Percentiles rank a stretch among this genome's conserved stretches.
Evolutionary conservation across 1,140 invertebrate genomes (phyloP).

Genomic region (Nixonia krombeini): DNA sequence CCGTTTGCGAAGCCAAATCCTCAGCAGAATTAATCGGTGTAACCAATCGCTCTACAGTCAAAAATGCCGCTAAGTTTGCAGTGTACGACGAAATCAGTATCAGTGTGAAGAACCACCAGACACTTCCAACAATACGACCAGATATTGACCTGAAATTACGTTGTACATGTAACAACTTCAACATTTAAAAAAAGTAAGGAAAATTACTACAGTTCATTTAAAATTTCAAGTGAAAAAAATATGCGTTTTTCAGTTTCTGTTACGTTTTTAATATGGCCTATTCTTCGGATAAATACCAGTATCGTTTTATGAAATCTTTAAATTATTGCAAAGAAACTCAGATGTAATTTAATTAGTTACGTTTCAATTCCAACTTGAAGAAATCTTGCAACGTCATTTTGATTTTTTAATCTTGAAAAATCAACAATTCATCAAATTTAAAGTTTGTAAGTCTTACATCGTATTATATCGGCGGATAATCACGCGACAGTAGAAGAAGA

Average conservation of each 20-base stretch:
- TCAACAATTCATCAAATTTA: neutral
- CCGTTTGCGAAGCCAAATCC: constrained; percentile 93
- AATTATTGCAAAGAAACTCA: too few relatives aligned
- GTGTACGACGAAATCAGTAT: constrained; percentile 99
- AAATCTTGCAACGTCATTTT: too few relatives aligned
- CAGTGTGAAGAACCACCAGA: constrained; percentile 99
- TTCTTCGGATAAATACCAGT: too few relatives aligned
- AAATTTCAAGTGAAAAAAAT: too few relatives aligned
- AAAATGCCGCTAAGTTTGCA: constrained; percentile 96
- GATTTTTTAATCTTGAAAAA: neutral
- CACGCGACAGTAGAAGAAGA: neutral
- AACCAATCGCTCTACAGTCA: constrained; percentile 94
- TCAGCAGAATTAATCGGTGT: constrained; percentile 95
- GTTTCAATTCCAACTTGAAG: too few relatives aligned
- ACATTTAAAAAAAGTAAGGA: constrained; percentile 2
- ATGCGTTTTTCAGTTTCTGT: too few relatives aligned
- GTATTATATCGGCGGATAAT: too few relatives aligned
- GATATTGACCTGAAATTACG: constrained; percentile 87
- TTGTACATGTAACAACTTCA: constrained; percentile 1
- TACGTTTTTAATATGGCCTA: too few relatives aligned
- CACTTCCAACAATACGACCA: constrained; percentile 94
- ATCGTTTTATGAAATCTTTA: too few relatives aligned
- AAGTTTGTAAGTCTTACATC: too few relatives aligned
- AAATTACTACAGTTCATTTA: too few relatives aligned
- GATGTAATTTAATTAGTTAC: too few relatives aligned